These are phyloP conservation scores for Poecilia latipinna DNA, from an alignment of 2,113 vertebrate genomes.

Conservation along the genomic window DNA sequence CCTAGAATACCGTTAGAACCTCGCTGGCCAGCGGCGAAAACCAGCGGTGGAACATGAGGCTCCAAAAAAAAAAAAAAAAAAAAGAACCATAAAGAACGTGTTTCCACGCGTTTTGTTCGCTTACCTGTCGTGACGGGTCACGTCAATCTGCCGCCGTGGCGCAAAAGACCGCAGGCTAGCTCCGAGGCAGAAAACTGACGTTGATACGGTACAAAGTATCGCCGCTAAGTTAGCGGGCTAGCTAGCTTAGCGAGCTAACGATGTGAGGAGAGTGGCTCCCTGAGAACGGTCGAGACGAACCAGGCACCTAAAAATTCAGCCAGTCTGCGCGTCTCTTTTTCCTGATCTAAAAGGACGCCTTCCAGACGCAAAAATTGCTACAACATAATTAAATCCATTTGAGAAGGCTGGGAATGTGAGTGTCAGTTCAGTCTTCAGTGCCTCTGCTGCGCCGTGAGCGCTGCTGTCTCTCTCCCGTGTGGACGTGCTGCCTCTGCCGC, in stretches of 20 bases:
- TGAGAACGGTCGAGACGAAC: conserved; percentile 54
- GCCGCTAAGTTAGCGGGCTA: conserved; percentile 72
- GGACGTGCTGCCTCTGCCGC: conserved; percentile 59
- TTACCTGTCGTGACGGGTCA: conserved; percentile 53
- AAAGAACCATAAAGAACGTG: not conserved
- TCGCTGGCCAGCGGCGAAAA: conserved; percentile 22
- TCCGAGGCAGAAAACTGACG: conserved; percentile 45
- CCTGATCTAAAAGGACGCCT: not conserved
- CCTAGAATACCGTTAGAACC: conserved; percentile 15
- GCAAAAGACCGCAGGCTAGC: conserved; percentile 43
- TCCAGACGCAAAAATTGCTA: conserved; percentile 16
- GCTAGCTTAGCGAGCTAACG: conserved; percentile 72
- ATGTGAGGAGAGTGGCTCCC: conserved; percentile 45
- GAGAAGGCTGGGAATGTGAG: conserved; percentile 6
- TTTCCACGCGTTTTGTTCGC: not conserved
- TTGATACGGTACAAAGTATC: conserved; percentile 52
- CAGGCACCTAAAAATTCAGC: conserved; percentile 27
- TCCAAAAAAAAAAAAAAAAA: not conserved
- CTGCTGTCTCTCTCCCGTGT: conserved; percentile 35
- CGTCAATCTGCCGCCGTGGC: conserved; percentile 38
- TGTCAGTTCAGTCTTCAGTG: conserved; percentile 3
- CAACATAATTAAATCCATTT: conserved; percentile 48
- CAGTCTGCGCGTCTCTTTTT: conserved; percentile 13
- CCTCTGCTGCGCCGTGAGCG: not conserved
- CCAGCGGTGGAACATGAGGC: conserved; percentile 11